These are phyloP conservation scores for Scomber colias DNA, from an alignment of 2,113 vertebrate species.

Conservation along the genomic window DNA sequence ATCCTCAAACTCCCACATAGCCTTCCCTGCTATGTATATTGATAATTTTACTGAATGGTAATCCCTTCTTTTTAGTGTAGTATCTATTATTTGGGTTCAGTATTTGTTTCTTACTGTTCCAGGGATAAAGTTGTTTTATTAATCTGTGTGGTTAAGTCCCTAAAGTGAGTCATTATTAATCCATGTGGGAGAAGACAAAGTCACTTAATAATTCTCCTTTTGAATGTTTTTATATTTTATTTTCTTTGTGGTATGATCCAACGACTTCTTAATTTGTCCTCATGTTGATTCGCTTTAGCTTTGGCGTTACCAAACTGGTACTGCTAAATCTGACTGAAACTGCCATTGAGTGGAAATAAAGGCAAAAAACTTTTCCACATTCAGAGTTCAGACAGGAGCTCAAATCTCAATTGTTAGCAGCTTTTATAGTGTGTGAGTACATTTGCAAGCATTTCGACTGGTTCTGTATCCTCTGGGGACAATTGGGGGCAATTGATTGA, in stretches of 20 bases:
- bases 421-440: constrained; percentile 2
- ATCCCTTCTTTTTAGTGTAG: constrained; percentile 46
- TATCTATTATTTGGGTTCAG: constrained; percentile 45
- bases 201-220: neutral
- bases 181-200: constrained; percentile 41
- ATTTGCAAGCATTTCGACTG: constrained; percentile 1
- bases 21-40: constrained; percentile 34
- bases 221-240: constrained; percentile 4
- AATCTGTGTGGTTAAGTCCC: constrained; percentile 59
- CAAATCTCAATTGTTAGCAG: neutral
- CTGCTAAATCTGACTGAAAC: neutral
- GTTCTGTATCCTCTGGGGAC: constrained; percentile 5
- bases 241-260: constrained; percentile 14
- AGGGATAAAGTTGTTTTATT: constrained; percentile 50
- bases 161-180: constrained; percentile 45
- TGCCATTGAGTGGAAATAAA: neutral
- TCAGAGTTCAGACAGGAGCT: neutral
- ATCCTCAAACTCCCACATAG: constrained; percentile 47
- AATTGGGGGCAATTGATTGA: constrained; percentile 42
- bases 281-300: neutral
- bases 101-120: constrained; percentile 40
- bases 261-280: neutral
- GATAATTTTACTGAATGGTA: constrained; percentile 54
- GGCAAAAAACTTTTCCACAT: too few species aligned
- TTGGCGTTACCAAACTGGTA: neutral